These are phyloP conservation scores for Xanthorhoe spadicearia DNA, from an alignment of 2,888 invertebrate species.

Conservation along the genomic window DNA sequence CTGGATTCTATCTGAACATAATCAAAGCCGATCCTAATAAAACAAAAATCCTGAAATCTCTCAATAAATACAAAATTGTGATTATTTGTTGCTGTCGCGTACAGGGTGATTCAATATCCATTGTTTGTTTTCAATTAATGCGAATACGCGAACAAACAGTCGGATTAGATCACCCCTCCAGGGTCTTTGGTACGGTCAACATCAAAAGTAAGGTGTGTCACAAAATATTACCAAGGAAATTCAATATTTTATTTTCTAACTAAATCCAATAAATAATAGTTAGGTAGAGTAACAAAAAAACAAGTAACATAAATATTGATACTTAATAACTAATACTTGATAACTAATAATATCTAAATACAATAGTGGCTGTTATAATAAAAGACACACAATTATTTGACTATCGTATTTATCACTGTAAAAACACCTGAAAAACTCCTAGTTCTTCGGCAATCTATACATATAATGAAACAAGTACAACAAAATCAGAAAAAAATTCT, in stretches of 20 bases:
- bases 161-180: conserved; percentile 1
- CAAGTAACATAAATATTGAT: too few relatives aligned
- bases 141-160: conserved; percentile 3
- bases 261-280: not conserved
- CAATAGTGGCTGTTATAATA: too few relatives aligned
- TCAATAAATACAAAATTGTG: not conserved
- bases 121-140: conserved; percentile 13
- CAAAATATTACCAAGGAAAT: not conserved
- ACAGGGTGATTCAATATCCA: conserved; percentile 5
- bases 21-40: not conserved
- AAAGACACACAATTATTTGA: too few relatives aligned
- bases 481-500: not conserved
- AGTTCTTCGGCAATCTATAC: too few relatives aligned
- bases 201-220: not conserved
- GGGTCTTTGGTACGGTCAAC: not conserved
- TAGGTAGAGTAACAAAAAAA: not conserved
- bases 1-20: too few relatives aligned
- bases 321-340: too few relatives aligned
- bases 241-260: not conserved
- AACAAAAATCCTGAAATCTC: not conserved
- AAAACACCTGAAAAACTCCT: too few relatives aligned
- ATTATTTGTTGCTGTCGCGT: conserved; percentile 5
- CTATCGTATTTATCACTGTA: too few relatives aligned
- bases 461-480: too few relatives aligned
- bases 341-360: too few relatives aligned